Evolutionary conservation across 2,888 invertebrate genomes (phyloP).

Genomic region (Andricus quercusramuli): DNA sequence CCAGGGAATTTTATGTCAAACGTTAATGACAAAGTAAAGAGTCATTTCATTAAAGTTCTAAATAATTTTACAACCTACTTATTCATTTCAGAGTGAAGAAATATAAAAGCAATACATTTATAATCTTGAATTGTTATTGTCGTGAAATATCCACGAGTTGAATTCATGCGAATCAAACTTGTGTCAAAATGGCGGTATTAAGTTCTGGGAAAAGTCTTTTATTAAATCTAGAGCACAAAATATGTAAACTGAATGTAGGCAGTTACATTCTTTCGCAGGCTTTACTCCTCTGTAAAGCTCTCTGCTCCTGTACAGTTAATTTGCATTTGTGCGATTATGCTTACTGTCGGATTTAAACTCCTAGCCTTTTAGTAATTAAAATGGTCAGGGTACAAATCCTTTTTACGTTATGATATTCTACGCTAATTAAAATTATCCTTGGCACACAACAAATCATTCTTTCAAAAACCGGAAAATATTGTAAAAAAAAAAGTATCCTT

Average conservation of each 20-base stretch:
- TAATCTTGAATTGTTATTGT: not conserved
- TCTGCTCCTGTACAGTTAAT: constrained; percentile 42
- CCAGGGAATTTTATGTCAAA: not conserved
- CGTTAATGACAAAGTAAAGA: not conserved
- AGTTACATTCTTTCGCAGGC: constrained; percentile 42
- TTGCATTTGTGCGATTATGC: constrained; percentile 51
- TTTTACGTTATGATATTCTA: not conserved
- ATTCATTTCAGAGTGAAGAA: not conserved
- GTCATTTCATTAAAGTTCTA: not conserved
- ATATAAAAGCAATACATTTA: not conserved
- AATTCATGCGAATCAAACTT: not conserved
- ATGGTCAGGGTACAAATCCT: constrained; percentile 49
- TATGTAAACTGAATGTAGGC: not conserved
- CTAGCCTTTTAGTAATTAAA: constrained; percentile 51
- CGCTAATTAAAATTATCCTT: not conserved
- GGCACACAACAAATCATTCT: not conserved
- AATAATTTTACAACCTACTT: not conserved
- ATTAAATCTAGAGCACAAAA: constrained; percentile 44
- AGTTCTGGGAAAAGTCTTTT: not conserved
- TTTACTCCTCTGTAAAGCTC: constrained; percentile 28
- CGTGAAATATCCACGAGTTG: not conserved
- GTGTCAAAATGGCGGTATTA: not conserved
- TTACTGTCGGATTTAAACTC: constrained; percentile 51
- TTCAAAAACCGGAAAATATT: too few species aligned
- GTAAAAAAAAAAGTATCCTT: too few species aligned